Evolutionary conservation across 2,888 invertebrate genomes (phyloP), one percentile per base, ranked within the genome.

Genomic region (Eupithecia inturbata): DNA sequence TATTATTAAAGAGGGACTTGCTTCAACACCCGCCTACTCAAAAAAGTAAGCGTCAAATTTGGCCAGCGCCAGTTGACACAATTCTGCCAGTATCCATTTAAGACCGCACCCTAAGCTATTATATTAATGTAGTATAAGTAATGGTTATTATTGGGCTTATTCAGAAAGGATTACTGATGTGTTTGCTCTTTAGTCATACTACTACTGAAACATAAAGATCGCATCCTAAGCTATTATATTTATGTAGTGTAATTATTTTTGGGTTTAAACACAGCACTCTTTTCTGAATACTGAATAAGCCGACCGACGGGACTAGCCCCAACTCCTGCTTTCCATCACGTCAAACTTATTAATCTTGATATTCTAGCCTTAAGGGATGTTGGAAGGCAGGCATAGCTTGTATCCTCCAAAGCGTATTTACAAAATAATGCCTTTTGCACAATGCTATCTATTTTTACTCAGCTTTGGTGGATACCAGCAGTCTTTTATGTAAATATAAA

Each of bases 1-100:
- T 95, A 95, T 82, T 95, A 95, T 84, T 95, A 90, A 82, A 64
- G 22, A 53, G n/a, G 22, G 45, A 7, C 45, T 45, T n/a, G n/a
- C 22, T 22, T 45, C 45, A 19, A 45, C 19, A 19, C 45, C 19
- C 19, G 19, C 45, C 16, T 45, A 45, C 45, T 19, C 45, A 5
- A 45, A 19, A n/a, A n/a, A 45, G 45, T 22, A 53, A 49, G n/a
- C 49, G 7, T 26, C 16, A 26, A 26, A 60, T 22, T 28, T 26
- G 60, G 26, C 28, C 28, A 19, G n/a, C n/a, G 45, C 45, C n/a
- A 45, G 26, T 12, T 28, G 60, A 28, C 26, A 60, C 16, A 28
- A 60, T 28, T 28, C 60, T 28, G 60, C 60, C 60, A 28, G 60
- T 28, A 5, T 22, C 4, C 12, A 12, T n/a, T 22, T 53, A n/a